Conservation (phyloP, 2,797 vertebrate genomes). For the Basileuterus tristriatus region DNA sequence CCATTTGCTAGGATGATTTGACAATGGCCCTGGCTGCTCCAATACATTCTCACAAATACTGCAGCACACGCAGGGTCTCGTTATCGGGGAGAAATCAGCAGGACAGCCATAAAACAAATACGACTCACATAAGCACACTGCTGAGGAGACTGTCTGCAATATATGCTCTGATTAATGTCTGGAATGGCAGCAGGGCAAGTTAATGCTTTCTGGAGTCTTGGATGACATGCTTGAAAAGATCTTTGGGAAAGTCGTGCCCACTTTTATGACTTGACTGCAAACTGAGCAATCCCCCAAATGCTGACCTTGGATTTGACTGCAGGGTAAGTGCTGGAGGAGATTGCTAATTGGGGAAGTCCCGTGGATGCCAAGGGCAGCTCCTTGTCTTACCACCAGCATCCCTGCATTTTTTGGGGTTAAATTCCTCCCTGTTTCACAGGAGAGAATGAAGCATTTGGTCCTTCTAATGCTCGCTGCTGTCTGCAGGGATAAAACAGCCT, state of each 20-base stretch:
- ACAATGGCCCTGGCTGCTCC: neutral
- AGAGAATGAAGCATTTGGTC: neutral
- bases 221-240: constrained; percentile 6
- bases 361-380: neutral
- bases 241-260: constrained; percentile 24
- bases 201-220: constrained; percentile 42
- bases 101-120: constrained; percentile 50
- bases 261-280: neutral
- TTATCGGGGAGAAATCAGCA: constrained; percentile 45
- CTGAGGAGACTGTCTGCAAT: constrained; percentile 31
- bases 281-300: neutral
- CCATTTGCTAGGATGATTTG: neutral
- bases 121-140: constrained; percentile 9
- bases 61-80: neutral
- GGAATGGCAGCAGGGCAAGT: constrained; percentile 35
- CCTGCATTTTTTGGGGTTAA: neutral
- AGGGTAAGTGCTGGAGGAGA: neutral
- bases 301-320: constrained; percentile 34
- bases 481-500: neutral
- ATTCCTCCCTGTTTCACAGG: neutral
- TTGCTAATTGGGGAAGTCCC: neutral
- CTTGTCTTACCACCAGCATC: neutral
- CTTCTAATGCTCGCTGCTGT: neutral
- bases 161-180: constrained; percentile 46
- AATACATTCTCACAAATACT: neutral